Evolutionary conservation across 2,797 vertebrate genomes (phyloP).

Genomic region (Dryobates pubescens): DNA sequence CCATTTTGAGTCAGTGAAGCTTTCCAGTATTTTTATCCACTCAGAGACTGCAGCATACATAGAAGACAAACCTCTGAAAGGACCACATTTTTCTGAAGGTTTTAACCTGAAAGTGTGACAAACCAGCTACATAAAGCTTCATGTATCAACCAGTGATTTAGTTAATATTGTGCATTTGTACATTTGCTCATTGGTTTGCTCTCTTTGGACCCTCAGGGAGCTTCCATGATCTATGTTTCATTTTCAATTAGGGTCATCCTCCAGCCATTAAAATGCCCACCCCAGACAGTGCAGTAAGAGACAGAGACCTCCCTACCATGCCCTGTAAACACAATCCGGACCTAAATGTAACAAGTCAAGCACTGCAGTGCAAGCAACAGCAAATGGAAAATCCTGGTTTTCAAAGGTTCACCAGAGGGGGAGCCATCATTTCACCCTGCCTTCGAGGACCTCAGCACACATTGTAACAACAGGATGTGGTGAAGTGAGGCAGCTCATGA

Average conservation of each 20-base stretch:
- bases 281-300: neutral
- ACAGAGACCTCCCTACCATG: neutral
- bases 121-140: neutral
- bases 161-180: neutral
- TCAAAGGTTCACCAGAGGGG: neutral
- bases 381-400: neutral
- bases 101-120: slow-evolving; percentile 76
- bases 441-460: neutral
- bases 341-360: neutral
- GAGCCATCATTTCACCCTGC: neutral
- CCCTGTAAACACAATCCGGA: neutral
- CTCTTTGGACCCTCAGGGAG: neutral
- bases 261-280: neutral
- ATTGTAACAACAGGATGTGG: neutral
- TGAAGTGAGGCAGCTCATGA: neutral
- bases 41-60: slow-evolving; percentile 81
- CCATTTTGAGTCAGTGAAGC: slow-evolving; percentile 74
- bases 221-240: neutral
- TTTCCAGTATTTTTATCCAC: slow-evolving; percentile 81
- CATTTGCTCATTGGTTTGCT: neutral
- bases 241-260: neutral
- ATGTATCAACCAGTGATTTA: neutral
- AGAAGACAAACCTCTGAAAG: slow-evolving; percentile 85
- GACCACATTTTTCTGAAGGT: slow-evolving; percentile 89
- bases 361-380: neutral